phyloP scores from a whole-genome alignment of 2,888 invertebrate species.

The Leptopilina drosophilae region DNA sequence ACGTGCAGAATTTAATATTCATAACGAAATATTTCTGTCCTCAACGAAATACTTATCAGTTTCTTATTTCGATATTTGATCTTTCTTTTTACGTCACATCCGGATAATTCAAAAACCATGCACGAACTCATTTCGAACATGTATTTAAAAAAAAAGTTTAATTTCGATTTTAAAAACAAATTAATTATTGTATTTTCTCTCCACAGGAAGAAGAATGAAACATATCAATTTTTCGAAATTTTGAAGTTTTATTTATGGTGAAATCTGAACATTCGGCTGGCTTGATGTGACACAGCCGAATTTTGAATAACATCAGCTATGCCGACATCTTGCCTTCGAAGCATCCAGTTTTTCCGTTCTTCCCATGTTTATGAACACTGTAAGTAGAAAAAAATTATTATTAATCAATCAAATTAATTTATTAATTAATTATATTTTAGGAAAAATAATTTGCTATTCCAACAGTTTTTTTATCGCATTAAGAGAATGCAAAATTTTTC shows the following conservation, averaged over 20 bases:
- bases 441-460: no score
- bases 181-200: no score
- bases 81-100: slow-evolving; percentile 59
- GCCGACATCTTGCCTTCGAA: slow-evolving; percentile 93
- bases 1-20: slow-evolving; percentile 6
- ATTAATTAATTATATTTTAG: no score
- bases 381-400: background rate
- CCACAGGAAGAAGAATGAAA: no score
- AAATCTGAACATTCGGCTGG: slow-evolving; percentile 79
- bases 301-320: slow-evolving; percentile 87
- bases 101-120: slow-evolving; percentile 65
- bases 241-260: slow-evolving; percentile 49
- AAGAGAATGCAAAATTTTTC: no score
- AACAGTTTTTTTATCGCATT: no score
- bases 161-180: no score
- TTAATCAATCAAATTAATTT: background rate
- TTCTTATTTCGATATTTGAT: slow-evolving; percentile 20
- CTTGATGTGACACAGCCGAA: slow-evolving; percentile 91
- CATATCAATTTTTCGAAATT: no score
- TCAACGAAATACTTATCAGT: slow-evolving; percentile 23
- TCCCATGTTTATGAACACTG: background rate
- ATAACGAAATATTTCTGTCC: slow-evolving; percentile 21
- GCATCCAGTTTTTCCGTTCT: slow-evolving; percentile 68
- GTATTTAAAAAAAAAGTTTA: background rate
- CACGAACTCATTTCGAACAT: slow-evolving; percentile 56